Base-by-base conservation (phyloP, 2,888 invertebrate genomes). In the Choreutis nemorana region DNA sequence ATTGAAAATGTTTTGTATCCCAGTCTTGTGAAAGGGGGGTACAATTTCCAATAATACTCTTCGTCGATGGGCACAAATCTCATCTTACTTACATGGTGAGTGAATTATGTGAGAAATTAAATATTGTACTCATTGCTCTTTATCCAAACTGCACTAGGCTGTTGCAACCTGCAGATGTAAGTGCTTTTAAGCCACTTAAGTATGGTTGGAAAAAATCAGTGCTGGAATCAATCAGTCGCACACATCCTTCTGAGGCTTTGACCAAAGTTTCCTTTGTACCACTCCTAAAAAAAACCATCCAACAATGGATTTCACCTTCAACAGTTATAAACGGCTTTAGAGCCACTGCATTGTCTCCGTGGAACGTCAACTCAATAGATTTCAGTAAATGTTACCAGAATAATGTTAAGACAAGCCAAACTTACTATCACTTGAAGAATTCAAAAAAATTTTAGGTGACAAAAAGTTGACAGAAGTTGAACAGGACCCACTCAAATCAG, bases 1-100 rank as follows among this genome's bases (percentile, higher is more conserved):
- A 34, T 47, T 3, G 23, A 33, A 3, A 50, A 50, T 14, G 34
- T 35, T 2, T 46, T 51, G 18, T 27, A 46, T 29, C 33, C 29
- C 2, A 50, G 45, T 44, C 1, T 52, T 1, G 28, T 2, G 1
- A 3, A 28, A 40, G 46, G 18, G 27, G 40, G 2, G 35, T 42
- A 7, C 26, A 31, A 29, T 44, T 42, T 30, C 43, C 47, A 0
- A 21, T 48, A 2, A 22, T 47, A 7, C 22, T 49, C 10, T 33
- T 50, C 0, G 30, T 50, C 6, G 49, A 50, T 35, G 46, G 49
- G 0, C 42, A 46, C 29, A 45, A 36, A 23, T 42, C 44, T 2
- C 48, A 47, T 23, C 40, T 50, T 37, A 37, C 48, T 0, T 26
- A 45, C 20, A n/a, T 22, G 7, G 14, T 48, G 3, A 45, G 42